Percentiles rank a stretch among this genome's conserved stretches.
These are phyloP conservation scores for Columba livia DNA, from an alignment of 2,113 vertebrate genomes.

Conservation along the genomic window DNA sequence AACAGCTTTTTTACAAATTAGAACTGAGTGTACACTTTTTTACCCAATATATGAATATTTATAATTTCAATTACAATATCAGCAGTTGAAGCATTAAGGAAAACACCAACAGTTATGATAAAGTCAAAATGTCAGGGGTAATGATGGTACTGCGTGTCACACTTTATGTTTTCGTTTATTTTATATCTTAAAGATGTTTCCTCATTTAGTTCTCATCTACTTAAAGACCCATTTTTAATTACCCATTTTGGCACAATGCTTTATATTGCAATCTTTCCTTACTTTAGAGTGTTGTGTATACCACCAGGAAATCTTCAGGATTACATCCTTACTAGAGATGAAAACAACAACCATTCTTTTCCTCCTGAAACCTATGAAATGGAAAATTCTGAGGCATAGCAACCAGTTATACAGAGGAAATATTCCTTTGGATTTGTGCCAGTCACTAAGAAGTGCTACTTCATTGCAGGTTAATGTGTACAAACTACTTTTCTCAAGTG, in stretches of 20 bases:
- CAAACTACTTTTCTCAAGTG: not conserved
- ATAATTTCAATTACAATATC: not conserved
- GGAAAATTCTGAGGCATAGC: not conserved
- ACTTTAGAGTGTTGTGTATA: not conserved
- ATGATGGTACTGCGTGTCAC: not conserved
- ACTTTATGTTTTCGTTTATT: not conserved
- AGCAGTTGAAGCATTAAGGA: not conserved
- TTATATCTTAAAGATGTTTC: not conserved
- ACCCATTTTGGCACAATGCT: accelerated
- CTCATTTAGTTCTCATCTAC: not conserved
- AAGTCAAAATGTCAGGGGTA: not conserved
- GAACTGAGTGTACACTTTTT: not conserved
- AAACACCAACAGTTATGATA: not conserved
- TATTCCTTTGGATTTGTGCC: not conserved
- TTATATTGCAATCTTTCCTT: not conserved
- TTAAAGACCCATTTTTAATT: not conserved
- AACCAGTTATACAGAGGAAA: not conserved
- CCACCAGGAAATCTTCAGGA: not conserved
- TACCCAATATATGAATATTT: not conserved
- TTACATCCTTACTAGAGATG: not conserved
- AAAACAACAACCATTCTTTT: not conserved
- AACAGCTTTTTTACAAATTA: not conserved
- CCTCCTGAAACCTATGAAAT: not conserved
- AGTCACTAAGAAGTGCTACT: not conserved
- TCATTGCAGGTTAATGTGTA: not conserved